phyloP scores from a whole-genome alignment of 2,888 invertebrate genomes.

The Rotaria macrura region DNA sequence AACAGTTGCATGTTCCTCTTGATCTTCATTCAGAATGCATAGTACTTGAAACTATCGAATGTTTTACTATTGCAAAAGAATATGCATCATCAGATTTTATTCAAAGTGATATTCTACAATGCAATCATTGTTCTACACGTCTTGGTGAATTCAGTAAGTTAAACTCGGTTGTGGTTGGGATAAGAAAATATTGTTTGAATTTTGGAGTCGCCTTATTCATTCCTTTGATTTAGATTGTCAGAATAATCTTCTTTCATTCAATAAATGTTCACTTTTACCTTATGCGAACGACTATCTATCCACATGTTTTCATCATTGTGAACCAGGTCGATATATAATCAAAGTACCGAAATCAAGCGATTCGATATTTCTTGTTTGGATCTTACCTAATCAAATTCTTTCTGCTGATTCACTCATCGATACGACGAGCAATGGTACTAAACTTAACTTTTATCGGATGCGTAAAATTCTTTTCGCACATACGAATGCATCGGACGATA shows the following conservation, averaged over 20 bases:
- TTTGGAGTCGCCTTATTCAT: not conserved
- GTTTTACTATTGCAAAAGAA: not conserved
- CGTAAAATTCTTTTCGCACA: not conserved
- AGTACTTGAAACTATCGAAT: not conserved
- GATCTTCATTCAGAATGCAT: not conserved
- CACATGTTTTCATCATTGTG: not conserved
- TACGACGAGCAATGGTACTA: not conserved
- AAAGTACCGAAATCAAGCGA: not conserved
- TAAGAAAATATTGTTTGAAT: not conserved
- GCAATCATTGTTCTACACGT: not conserved
- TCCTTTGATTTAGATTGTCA: not conserved
- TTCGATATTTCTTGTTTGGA: not conserved
- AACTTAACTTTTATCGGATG: not conserved
- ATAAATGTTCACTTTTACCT: not conserved
- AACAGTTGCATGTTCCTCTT: not conserved
- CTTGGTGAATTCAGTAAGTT: not conserved
- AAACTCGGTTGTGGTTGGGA: no score
- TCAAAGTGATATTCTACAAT: not conserved
- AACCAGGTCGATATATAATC: not conserved
- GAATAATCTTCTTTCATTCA: not conserved
- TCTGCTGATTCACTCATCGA: not conserved
- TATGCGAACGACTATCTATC: not conserved
- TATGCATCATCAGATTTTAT: not conserved
- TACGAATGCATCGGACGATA: not conserved
- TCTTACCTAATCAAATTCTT: not conserved